These are phyloP conservation scores for Clupea harengus DNA, from an alignment of 2,113 vertebrate genomes.

Conservation along the genomic window DNA sequence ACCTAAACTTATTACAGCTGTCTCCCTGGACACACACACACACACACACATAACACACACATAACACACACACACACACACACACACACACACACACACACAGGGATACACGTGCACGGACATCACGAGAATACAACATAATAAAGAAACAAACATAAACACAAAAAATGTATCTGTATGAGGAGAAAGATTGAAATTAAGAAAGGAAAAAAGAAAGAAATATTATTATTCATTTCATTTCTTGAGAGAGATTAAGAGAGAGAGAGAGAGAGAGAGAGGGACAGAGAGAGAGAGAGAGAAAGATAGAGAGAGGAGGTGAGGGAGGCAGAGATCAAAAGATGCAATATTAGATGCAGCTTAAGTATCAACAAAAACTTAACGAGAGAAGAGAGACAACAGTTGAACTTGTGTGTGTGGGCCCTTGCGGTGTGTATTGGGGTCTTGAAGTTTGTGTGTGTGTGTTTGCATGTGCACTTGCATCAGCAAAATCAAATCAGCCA, in stretches of 20 bases:
- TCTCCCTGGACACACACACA: conserved; percentile 28
- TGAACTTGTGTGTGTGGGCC: neutral
- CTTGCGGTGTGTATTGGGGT: neutral
- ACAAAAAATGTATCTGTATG: conserved; percentile 23
- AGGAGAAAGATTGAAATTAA: neutral
- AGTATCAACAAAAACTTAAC: neutral
- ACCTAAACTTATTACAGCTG: neutral
- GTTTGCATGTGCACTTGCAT: neutral
- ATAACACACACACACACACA: conserved; percentile 28
- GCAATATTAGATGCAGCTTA: neutral
- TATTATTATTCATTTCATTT: neutral
- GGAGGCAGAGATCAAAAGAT: neutral
- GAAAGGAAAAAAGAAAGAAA: neutral
- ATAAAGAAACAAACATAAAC: conserved; percentile 20
- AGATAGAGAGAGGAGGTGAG: too few relatives aligned
- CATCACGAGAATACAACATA: neutral
- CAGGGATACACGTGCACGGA: neutral
- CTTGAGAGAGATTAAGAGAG: too few relatives aligned
- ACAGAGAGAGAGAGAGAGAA: too few relatives aligned
- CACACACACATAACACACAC: conserved; percentile 23
- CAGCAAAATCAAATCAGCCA: neutral
- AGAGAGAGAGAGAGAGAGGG: too few relatives aligned
- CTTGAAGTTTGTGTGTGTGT: neutral
- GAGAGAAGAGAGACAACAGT: neutral
- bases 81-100: conserved; percentile 18